Evolutionary conservation across 2,888 invertebrate species (phyloP).

Genomic region (Melolontha melolontha): DNA sequence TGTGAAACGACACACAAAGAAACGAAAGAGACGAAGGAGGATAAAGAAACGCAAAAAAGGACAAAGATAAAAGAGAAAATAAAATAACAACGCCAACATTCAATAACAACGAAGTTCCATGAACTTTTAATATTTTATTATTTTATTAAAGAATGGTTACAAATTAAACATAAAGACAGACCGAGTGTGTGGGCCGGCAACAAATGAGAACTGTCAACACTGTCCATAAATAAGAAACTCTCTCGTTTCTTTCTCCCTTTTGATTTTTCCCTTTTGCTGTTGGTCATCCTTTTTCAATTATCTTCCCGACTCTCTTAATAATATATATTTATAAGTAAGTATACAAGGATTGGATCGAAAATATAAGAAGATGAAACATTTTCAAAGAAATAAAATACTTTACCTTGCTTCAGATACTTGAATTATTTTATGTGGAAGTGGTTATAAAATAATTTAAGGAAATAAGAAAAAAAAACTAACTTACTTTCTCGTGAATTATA

Average conservation of each 20-base stretch:
- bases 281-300: slow-evolving; percentile 1
- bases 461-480: background rate
- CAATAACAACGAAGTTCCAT: slow-evolving; percentile 53
- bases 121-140: slow-evolving; percentile 52
- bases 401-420: too few relatives aligned
- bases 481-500: too few relatives aligned
- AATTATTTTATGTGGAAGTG: too few relatives aligned
- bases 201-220: slow-evolving; percentile 66
- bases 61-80: slow-evolving; percentile 10
- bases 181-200: slow-evolving; percentile 63
- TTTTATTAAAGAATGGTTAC: slow-evolving; percentile 63
- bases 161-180: slow-evolving; percentile 63
- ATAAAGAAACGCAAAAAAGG: slow-evolving; percentile 8
- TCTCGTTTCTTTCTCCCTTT: slow-evolving; percentile 40
- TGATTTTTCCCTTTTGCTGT: background rate
- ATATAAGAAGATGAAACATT: slow-evolving; percentile 25
- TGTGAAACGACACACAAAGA: background rate
- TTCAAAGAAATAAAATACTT: background rate
- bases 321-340: slow-evolving; percentile 62
- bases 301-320: slow-evolving; percentile 50
- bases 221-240: slow-evolving; percentile 65
- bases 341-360: background rate
- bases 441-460: background rate
- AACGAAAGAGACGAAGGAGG: background rate
- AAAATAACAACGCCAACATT: slow-evolving; percentile 42